Percentiles rank a stretch among this genome's conserved stretches.
Conservation (phyloP, 2,797 vertebrate species). For the Malurus splendens region DNA sequence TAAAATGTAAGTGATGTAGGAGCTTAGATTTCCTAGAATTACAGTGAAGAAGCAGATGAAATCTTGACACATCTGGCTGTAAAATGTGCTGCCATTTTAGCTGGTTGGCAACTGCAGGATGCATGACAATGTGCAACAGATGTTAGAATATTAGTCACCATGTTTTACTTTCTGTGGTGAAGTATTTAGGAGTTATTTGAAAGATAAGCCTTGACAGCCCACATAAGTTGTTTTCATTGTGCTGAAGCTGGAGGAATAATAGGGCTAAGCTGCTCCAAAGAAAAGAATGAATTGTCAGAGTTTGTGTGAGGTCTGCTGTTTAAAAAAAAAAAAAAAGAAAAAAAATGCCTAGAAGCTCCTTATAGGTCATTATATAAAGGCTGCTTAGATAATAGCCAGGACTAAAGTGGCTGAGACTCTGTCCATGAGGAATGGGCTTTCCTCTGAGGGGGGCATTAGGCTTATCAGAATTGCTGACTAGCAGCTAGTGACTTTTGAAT, state of each 20-base stretch:
- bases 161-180: conserved; percentile 12
- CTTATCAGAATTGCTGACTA: not conserved
- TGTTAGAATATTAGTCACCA: conserved; percentile 21
- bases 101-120: not conserved
- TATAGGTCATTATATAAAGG: not conserved
- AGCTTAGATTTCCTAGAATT: not conserved
- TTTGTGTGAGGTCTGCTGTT: not conserved
- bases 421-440: not conserved
- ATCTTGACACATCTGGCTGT: conserved; percentile 18
- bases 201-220: conserved; percentile 23
- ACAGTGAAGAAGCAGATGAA: not conserved
- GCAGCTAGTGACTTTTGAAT: not conserved
- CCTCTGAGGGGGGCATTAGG: not conserved
- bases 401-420: not conserved
- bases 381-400: not conserved
- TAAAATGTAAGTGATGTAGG: not conserved
- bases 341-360: not conserved
- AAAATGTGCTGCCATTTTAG: not conserved
- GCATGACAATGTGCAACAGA: conserved; percentile 16
- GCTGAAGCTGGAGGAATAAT: not conserved
- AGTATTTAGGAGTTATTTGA: not conserved
- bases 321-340: too few relatives aligned
- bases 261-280: not conserved
- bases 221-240: not conserved
- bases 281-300: not conserved